Evolutionary conservation across 2,113 vertebrate genomes (phyloP).

Genomic region (Todiramphus chloris): DNA sequence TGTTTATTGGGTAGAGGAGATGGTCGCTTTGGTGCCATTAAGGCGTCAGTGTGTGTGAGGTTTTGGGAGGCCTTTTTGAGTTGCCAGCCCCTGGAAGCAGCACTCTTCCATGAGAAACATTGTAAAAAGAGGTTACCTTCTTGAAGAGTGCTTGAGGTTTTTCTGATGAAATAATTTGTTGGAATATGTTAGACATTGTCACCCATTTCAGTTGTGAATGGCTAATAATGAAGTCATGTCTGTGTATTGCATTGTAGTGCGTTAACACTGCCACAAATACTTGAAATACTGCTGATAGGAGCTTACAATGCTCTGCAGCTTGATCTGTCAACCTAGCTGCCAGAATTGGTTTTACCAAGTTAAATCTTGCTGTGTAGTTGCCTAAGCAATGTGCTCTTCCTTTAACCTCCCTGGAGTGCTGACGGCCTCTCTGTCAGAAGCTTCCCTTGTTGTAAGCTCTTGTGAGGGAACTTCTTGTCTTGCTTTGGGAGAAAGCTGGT

Average conservation of each 20-base stretch:
- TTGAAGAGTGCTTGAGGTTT: neutral
- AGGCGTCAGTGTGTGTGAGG: neutral
- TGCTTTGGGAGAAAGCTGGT: neutral
- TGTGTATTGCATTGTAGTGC: rapidly evolving
- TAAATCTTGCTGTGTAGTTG: neutral
- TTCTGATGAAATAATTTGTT: neutral
- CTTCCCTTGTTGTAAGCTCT: neutral
- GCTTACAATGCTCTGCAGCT: neutral
- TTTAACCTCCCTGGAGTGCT: neutral
- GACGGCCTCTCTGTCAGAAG: neutral
- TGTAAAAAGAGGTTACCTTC: neutral
- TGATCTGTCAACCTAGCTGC: neutral
- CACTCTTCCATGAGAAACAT: neutral
- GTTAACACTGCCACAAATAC: neutral
- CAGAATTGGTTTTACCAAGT: neutral
- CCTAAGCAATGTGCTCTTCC: neutral
- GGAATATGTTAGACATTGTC: neutral
- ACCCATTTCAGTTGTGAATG: neutral
- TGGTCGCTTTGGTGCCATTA: neutral
- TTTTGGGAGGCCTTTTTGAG: neutral
- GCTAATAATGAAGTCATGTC: neutral
- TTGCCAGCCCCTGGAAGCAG: neutral
- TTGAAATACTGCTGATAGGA: neutral
- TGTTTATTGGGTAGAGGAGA: neutral
- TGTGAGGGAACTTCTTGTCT: neutral